phyloP scores from a whole-genome alignment of 2,797 vertebrate species.

The Phrynocephalus forsythii region DNA sequence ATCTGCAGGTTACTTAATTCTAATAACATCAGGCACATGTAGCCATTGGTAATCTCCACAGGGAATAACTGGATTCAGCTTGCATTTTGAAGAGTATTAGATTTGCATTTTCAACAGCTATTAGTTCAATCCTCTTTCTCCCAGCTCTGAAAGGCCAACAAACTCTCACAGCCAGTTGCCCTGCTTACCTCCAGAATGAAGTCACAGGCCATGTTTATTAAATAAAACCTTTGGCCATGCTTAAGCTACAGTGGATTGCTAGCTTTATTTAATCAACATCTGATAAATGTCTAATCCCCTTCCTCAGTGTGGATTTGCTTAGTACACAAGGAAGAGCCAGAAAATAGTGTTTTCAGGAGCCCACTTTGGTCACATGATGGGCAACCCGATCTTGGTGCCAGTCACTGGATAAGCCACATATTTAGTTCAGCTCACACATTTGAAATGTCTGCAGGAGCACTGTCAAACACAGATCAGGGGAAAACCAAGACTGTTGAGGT shows the following conservation, averaged over 20 bases:
- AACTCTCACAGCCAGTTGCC: background rate
- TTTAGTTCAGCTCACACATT: no score
- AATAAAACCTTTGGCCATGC: background rate
- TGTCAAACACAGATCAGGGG: background rate
- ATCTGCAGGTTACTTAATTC: constrained; percentile 2
- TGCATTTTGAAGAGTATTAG: background rate
- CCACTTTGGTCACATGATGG: no score
- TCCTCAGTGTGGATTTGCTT: background rate
- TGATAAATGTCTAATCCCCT: background rate
- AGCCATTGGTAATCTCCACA: background rate
- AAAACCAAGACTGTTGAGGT: no score
- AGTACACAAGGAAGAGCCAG: background rate
- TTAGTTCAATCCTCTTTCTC: no score
- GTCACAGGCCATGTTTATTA: background rate
- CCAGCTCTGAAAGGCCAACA: background rate
- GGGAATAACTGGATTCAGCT: background rate
- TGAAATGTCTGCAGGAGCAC: background rate
- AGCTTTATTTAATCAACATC: background rate
- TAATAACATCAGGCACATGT: constrained; percentile 58
- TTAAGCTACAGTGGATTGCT: background rate
- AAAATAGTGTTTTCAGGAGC: background rate
- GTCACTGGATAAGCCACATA: background rate
- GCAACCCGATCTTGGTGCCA: background rate
- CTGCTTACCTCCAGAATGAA: background rate
- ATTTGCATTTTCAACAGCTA: background rate